Base-by-base conservation (phyloP, 2,888 invertebrate genomes). In the Oithona nana region DNA sequence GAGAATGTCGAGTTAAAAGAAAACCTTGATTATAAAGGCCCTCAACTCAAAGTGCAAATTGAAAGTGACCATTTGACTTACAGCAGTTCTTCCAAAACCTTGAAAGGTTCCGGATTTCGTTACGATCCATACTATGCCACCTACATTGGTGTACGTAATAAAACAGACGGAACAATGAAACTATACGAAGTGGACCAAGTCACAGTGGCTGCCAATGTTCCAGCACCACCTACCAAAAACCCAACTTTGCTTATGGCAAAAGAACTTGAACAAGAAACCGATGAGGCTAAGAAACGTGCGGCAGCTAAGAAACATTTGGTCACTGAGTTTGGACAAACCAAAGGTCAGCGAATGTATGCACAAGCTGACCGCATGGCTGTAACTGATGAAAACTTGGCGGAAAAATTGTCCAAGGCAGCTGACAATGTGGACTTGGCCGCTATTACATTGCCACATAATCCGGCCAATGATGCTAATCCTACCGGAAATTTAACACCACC, bases 331-430 rank as follows among this genome's bases (percentile, higher is more conserved):
- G 59, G 59, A 16, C 49, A 48, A n/a, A 49, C 59, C 24, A 48
- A 50, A 28, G 59, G 59, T 16, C 3, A 50, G n/a, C 59, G 59
- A 22, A 24, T 48, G 22, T 49, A 48, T 20, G 48, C 20, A 20
- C 59, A 59, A 28, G 59, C 59, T 28, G 50, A 48, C 49, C 31
- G 28, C 16, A 59, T 59, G 59, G 24, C 16, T 13, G 59, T 59
- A 1, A 50, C 48, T 50, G 49, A 50, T n/a, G 59, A 50, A 1
- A 24, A 39, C 6, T 59, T 48, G 39, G 28, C 22, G 50, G 49
- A 48, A 22, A 59, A 59, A 50, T 24, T 59, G 59, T 8, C 49
- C n/a, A 24, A 57, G 26, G 54, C 54, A 4, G 54, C 54, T 16
- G 54, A 26, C 20, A 54, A 54, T 16, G 54, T 54, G 24, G 26